These are phyloP conservation scores for Corvus hawaiiensis DNA, from an alignment of 2,113 vertebrate genomes.

Conservation along the genomic window DNA sequence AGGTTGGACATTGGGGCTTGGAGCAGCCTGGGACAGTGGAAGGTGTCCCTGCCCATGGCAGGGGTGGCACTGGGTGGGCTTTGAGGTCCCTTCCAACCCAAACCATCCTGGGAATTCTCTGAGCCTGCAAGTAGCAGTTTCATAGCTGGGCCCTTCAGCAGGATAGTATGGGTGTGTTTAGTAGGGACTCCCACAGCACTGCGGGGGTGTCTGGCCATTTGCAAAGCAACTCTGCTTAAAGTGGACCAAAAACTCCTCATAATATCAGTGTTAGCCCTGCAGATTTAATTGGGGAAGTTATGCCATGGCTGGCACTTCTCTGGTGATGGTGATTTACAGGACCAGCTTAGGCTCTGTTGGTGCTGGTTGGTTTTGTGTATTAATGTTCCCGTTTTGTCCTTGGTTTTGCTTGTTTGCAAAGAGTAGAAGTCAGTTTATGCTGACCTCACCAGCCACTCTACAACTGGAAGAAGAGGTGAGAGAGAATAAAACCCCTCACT, in stretches of 20 bases:
- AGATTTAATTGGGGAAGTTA: background rate
- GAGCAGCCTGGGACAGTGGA: background rate
- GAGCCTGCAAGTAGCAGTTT: background rate
- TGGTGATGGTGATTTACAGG: background rate
- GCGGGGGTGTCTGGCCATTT: background rate
- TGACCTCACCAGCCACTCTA: background rate
- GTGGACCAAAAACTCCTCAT: background rate
- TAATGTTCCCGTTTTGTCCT: background rate
- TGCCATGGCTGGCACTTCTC: fast-evolving
- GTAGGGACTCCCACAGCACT: background rate
- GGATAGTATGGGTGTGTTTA: background rate
- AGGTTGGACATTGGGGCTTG: fast-evolving
- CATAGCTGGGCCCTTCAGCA: background rate
- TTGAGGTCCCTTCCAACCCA: background rate
- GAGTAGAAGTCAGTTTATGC: background rate
- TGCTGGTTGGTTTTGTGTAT: background rate
- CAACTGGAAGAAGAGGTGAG: background rate
- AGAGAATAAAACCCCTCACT: background rate
- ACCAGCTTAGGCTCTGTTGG: background rate
- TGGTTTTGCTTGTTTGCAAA: background rate
- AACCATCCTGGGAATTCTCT: background rate
- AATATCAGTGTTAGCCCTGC: background rate
- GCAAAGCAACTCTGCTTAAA: background rate
- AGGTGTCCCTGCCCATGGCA: background rate
- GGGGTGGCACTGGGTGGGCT: fast-evolving